A percentile compares a stretch with the other conserved stretches of the same genome.
Evolutionary conservation across 2,797 vertebrate genomes (phyloP).

Genomic region (Sebastes steindachneri): DNA sequence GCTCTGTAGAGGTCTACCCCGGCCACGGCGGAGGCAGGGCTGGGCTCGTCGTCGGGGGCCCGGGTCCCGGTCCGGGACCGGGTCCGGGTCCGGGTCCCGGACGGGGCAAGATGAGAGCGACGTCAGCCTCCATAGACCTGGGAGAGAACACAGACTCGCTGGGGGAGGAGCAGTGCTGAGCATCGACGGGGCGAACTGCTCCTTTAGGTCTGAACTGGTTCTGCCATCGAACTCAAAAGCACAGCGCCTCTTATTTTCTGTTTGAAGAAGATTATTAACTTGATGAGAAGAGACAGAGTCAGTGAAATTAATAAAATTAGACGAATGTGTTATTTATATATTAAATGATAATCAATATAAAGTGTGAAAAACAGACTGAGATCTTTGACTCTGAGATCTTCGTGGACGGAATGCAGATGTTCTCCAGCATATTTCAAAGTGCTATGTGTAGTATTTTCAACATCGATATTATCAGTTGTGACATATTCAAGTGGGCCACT

Average conservation of each 20-base stretch:
- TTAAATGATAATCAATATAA: conserved; percentile 8
- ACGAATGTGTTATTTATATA: neutral
- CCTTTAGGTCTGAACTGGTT: neutral
- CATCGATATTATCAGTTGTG: neutral
- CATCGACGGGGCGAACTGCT: neutral
- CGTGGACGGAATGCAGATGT: neutral
- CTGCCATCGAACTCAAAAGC: conserved; percentile 7
- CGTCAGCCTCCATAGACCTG: conserved; percentile 67
- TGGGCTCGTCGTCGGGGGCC: conserved; percentile 47
- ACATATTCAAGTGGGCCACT: neutral
- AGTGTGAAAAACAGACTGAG: neutral
- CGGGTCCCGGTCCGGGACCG: conserved; percentile 30
- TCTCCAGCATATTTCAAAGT: conserved; percentile 7
- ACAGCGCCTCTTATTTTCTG: conserved; percentile 4
- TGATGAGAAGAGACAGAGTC: neutral
- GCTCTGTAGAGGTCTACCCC: conserved; percentile 79
- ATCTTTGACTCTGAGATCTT: neutral
- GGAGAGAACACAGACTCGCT: conserved; percentile 82
- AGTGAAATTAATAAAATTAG: neutral
- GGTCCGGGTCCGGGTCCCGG: conserved; percentile 26
- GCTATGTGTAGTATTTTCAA: conserved; percentile 47
- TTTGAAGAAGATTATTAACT: neutral
- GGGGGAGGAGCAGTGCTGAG: conserved; percentile 83
- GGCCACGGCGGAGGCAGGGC: conserved; percentile 67
- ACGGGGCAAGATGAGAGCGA: conserved; percentile 71